These are phyloP conservation scores for Callocephalon fimbriatum DNA, from an alignment of 2,113 vertebrate species.

Conservation along the genomic window DNA sequence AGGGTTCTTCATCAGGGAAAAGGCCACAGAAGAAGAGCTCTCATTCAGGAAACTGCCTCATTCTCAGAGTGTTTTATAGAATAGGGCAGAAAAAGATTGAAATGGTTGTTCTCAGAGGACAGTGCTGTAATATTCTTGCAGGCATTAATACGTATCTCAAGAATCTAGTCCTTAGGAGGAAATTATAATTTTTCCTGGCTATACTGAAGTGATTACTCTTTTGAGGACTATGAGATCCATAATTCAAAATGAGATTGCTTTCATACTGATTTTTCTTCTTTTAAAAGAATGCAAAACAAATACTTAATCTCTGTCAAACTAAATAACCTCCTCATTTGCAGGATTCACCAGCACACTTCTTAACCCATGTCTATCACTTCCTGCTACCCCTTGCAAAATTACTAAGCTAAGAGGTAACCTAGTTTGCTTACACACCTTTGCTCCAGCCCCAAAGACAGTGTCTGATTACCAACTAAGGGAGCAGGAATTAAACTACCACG, in stretches of 20 bases:
- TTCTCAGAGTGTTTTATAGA: background rate
- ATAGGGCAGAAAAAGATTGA: background rate
- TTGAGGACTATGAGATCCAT: background rate
- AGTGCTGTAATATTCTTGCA: background rate
- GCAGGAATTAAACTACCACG: background rate
- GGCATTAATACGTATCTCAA: background rate
- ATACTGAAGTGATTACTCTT: background rate
- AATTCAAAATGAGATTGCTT: background rate
- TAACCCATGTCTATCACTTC: background rate
- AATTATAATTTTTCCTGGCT: background rate
- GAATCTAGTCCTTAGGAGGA: background rate
- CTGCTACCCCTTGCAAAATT: background rate
- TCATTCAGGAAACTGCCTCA: background rate
- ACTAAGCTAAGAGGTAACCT: too few species aligned
- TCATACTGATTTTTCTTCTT: background rate
- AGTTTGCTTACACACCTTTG: background rate
- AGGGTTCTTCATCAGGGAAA: background rate
- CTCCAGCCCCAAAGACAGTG: background rate
- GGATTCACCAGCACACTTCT: background rate
- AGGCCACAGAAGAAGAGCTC: background rate
- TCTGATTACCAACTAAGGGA: background rate
- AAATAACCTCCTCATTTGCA: background rate
- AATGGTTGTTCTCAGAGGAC: background rate
- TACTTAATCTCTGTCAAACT: background rate
- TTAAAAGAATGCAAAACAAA: background rate